Conservation (phyloP, 2,113 vertebrate genomes). For the Chauna torquata region DNA sequence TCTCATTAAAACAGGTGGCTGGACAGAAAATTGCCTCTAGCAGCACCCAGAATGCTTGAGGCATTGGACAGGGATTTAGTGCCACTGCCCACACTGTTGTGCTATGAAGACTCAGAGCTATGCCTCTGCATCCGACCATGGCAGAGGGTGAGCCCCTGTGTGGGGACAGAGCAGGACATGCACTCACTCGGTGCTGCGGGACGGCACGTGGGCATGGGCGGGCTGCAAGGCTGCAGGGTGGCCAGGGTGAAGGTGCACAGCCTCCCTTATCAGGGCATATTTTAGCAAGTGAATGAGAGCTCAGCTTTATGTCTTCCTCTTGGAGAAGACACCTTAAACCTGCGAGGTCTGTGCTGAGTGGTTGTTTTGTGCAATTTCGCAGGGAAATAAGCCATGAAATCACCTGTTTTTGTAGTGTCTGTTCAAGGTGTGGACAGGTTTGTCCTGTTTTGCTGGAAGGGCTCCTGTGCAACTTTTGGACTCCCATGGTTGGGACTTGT, state of each 20-base stretch:
- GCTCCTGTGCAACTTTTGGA: accelerated
- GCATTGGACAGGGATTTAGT: not conserved
- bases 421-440: not conserved
- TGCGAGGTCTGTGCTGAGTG: not conserved
- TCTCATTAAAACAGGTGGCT: not conserved
- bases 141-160: not conserved
- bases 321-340: not conserved
- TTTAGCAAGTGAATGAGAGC: not conserved
- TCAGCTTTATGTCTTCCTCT: not conserved
- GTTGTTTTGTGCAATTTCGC: not conserved
- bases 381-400: not conserved
- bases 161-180: accelerated
- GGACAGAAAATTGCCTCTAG: slow-evolving; percentile 31
- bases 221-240: not conserved
- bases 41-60: not conserved
- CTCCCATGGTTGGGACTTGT: not conserved
- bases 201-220: accelerated
- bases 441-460: not conserved
- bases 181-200: not conserved
- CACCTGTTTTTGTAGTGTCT: not conserved
- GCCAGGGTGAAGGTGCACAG: not conserved
- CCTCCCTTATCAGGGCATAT: accelerated
- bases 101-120: not conserved
- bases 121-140: not conserved
- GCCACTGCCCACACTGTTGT: accelerated